phyloP scores from a whole-genome alignment of 2,113 vertebrate species.

The Ammodytes marinus region DNA sequence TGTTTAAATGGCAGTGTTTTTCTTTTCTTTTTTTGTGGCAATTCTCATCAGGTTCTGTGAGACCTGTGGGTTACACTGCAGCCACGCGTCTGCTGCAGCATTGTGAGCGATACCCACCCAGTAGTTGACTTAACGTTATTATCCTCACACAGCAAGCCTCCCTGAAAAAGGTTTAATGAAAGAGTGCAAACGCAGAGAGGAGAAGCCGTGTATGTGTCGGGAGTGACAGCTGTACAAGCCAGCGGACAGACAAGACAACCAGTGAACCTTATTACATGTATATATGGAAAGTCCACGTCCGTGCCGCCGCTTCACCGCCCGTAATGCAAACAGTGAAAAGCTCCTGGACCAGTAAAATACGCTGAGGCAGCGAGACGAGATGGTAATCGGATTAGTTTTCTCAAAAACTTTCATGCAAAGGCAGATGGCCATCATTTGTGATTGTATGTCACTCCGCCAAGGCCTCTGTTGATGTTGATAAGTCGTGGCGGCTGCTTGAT shows the following conservation, averaged over 20 bases:
- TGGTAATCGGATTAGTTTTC: conserved; percentile 76
- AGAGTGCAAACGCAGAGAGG: conserved; percentile 40
- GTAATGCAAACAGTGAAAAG: conserved; percentile 45
- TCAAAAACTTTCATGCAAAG: conserved; percentile 65
- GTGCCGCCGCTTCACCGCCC: conserved; percentile 28
- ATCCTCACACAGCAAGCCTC: conserved; percentile 15
- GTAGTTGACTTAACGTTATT: conserved; percentile 29
- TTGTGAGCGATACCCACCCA: conserved; percentile 17
- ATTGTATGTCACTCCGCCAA: conserved; percentile 73
- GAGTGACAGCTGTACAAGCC: conserved; percentile 42
- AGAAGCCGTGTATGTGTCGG: conserved; percentile 20
- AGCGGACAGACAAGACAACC: conserved; percentile 40
- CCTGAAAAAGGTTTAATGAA: conserved; percentile 40
- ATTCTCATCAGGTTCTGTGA: not conserved
- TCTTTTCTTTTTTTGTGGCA: not conserved
- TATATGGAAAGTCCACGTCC: conserved; percentile 48
- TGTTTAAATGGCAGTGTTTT: conserved; percentile 3
- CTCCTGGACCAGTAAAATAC: conserved; percentile 48
- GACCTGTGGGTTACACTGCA: conserved; percentile 1
- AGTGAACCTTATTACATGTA: conserved; percentile 47
- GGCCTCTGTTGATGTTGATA: conserved; percentile 68
- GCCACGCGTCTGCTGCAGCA: not conserved
- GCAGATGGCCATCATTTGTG: conserved; percentile 70
- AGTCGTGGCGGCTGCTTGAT: conserved; percentile 53
- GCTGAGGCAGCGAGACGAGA: conserved; percentile 68